These are phyloP conservation scores for Phyllotis vaccarum DNA, from an alignment of 2,797 vertebrate species.

Conservation along the genomic window DNA sequence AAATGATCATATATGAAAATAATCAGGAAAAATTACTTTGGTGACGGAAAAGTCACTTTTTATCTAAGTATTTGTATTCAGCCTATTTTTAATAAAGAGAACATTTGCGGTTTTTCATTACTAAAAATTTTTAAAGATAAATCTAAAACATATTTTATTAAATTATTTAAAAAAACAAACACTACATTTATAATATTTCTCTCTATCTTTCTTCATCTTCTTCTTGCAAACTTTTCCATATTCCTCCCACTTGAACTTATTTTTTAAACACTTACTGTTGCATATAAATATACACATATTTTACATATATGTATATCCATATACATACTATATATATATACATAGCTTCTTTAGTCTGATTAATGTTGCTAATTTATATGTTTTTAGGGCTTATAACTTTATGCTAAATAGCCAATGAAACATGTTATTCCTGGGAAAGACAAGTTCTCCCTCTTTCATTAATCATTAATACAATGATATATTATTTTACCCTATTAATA, in stretches of 20 bases:
- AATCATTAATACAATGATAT: neutral
- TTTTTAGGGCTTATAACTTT: neutral
- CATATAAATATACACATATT: neutral
- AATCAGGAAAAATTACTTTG: neutral
- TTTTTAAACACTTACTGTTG: neutral
- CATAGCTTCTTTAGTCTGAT: neutral
- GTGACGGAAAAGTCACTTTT: neutral
- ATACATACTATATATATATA: neutral
- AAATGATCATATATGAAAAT: rapidly evolving
- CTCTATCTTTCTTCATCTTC: neutral
- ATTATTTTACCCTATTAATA: neutral
- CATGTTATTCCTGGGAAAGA: neutral
- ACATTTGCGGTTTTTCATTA: neutral
- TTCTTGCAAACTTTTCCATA: neutral
- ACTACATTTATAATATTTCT: neutral
- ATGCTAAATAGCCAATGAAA: neutral
- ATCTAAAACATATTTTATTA: neutral
- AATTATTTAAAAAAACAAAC: neutral
- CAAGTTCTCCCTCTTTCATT: neutral
- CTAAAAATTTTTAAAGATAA: neutral
- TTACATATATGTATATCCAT: neutral
- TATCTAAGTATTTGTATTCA: neutral
- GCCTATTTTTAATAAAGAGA: neutral
- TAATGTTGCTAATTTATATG: neutral
- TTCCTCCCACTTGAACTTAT: neutral